Base-by-base conservation (phyloP, 2,888 invertebrate genomes). In the Heliconius charithonia region DNA sequence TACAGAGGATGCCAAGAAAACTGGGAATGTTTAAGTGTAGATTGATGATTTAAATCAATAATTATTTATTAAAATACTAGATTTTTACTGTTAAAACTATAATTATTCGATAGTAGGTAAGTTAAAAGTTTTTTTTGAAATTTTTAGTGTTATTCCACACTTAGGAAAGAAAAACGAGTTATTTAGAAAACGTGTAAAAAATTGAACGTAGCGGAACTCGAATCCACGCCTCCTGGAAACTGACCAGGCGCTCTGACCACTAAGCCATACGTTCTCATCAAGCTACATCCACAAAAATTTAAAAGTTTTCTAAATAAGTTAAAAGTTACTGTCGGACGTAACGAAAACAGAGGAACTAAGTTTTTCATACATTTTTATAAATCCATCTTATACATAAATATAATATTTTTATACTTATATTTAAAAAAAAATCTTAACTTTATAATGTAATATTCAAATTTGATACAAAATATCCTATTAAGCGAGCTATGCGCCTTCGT, bases 41-140 rank as follows among this genome's bases (percentile, higher is more conserved):
- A 89, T 87, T 86, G 87, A 85, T 87, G 86, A 87, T 89, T 90
- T 87, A 87, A 80, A 84, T 81, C 78, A 75, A 75, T 89, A 89
- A 90, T 90, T 89, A 86, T 84, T 82, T n/a, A n/a, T 37, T 84
- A 88, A 85, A 29, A 85, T 84, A 82, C 84, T 88, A 85, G 32
- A 41, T 27, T 74, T 29, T 27, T 63, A 19, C 56, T 70, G 63
- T 62, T 75, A n/a, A 56, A 72, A 59, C 63, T 70, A 63, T 80
- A 59, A 80, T 27, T n/a, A 62, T 89, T 82, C 81, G 41, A 56
- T 32, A 25, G 25, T 59, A 22, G 32, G 32, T 32, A 32, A 32
- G 32, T 32, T 32, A 32, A 1, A 0, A 37, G 32, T 37, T 37
- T 29, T 29, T 29, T 29, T n/a, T n/a, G n/a, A 0, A 29, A 29